Conservation (phyloP, 1,140 invertebrate genomes). For the Cryptotermes secundus region DNA sequence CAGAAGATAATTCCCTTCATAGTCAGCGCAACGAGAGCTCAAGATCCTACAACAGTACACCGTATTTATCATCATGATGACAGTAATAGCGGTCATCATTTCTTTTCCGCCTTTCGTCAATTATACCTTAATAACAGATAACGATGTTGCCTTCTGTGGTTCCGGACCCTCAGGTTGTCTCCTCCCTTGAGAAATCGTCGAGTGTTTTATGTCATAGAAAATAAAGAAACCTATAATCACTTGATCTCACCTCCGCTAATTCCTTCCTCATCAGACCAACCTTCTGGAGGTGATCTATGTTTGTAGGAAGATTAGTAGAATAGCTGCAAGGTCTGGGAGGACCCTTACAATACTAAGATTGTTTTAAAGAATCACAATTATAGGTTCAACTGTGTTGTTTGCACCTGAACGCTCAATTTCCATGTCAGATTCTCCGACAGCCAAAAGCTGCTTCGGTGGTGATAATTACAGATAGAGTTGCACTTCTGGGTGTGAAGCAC, state of each 20-base stretch:
- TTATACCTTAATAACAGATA: too few species aligned
- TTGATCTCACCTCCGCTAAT: background rate
- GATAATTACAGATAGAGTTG: background rate
- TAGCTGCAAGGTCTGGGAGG: background rate
- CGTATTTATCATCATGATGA: too few species aligned
- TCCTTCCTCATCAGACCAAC: background rate
- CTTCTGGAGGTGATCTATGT: background rate
- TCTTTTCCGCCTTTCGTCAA: too few species aligned
- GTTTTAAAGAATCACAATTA: background rate
- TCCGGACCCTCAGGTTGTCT: too few species aligned
- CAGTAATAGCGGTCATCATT: too few species aligned
- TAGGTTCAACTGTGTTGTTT: background rate
- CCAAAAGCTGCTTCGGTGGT: background rate
- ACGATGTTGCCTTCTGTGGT: too few species aligned
- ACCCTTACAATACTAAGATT: background rate
- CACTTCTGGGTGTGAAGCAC: background rate
- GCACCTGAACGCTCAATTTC: background rate
- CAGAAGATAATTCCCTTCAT: too few species aligned
- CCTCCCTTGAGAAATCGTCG: too few species aligned
- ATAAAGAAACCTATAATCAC: background rate
- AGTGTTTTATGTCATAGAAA: too few species aligned
- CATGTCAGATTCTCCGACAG: background rate
- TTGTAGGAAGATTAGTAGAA: background rate
- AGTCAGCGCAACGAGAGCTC: too few species aligned
- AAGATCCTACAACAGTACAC: too few species aligned